These are phyloP conservation scores for Brachionus plicatilis DNA, from an alignment of 1,140 invertebrate species.

Conservation along the genomic window DNA sequence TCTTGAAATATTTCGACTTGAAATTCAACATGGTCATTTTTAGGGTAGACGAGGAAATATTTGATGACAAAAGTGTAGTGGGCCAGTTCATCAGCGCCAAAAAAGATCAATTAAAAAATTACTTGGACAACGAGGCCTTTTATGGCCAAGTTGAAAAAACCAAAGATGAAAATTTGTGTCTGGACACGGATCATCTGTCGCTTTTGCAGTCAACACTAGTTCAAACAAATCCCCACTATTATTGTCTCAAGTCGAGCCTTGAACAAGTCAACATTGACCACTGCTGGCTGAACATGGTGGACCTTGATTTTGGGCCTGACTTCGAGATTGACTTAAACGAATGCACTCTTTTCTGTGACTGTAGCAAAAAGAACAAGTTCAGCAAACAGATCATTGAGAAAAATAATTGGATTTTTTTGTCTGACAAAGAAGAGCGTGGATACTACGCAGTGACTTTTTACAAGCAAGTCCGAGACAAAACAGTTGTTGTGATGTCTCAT, in stretches of 20 bases:
- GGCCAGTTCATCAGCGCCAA: neutral
- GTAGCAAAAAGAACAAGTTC: neutral
- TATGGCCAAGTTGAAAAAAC: neutral
- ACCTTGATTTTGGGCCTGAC: neutral
- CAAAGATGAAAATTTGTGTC: neutral
- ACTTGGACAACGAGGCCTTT: neutral
- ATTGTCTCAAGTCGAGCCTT: neutral
- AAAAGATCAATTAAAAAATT: neutral
- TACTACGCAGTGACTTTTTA: conserved; percentile 4
- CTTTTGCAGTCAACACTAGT: neutral
- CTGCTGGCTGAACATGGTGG: neutral
- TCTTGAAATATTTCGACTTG: neutral
- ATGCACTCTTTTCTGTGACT: neutral
- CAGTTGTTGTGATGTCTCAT: neutral
- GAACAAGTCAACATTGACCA: neutral
- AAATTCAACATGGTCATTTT: neutral
- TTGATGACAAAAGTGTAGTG: neutral
- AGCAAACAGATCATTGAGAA: neutral
- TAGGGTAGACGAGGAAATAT: neutral
- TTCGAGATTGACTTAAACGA: neutral
- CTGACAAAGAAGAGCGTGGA: neutral
- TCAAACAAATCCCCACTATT: neutral
- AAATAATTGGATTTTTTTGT: neutral
- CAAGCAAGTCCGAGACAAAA: neutral
- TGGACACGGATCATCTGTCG: neutral